These are phyloP conservation scores for Diplodus puntazzo DNA, from an alignment of 2,797 vertebrate species.

Conservation along the genomic window DNA sequence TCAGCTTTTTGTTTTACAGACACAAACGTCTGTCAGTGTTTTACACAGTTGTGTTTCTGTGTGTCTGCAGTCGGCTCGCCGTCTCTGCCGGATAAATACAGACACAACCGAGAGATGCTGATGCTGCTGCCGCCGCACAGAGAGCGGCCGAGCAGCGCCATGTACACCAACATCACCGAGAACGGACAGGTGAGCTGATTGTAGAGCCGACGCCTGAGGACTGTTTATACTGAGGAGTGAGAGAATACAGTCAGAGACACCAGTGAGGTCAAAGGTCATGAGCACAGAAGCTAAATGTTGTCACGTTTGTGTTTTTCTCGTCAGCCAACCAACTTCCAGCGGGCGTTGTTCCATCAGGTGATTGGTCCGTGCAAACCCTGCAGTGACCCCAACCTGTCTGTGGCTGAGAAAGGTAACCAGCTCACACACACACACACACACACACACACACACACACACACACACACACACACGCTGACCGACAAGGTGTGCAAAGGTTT, in stretches of 20 bases:
- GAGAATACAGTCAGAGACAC: no score
- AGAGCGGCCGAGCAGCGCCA: slow-evolving; percentile 95
- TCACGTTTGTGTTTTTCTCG: slow-evolving; percentile 20
- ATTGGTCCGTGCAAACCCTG: slow-evolving; percentile 95
- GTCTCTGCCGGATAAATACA: slow-evolving; percentile 96
- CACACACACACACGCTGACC: no score
- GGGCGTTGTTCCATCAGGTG: slow-evolving; percentile 96
- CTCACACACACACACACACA: not conserved
- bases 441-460: no score
- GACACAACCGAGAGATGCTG: slow-evolving; percentile 94
- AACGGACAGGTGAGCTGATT: slow-evolving; percentile 90
- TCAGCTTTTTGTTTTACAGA: no score
- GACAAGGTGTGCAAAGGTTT: no score
- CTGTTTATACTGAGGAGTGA: no score
- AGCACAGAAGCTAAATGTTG: no score
- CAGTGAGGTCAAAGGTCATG: no score
- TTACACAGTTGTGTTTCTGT: not conserved
- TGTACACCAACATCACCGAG: slow-evolving; percentile 93
- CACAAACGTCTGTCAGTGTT: not conserved
- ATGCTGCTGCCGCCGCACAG: slow-evolving; percentile 93
- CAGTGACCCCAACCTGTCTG: slow-evolving; percentile 97
- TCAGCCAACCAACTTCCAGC: slow-evolving; percentile 93
- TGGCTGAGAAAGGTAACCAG: slow-evolving; percentile 95
- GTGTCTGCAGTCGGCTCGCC: slow-evolving; percentile 87
- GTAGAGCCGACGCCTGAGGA: no score